Percentiles rank a stretch among this genome's conserved stretches.
phyloP scores from a whole-genome alignment of 1,140 invertebrate species.

The Melipona quadrifasciata region DNA sequence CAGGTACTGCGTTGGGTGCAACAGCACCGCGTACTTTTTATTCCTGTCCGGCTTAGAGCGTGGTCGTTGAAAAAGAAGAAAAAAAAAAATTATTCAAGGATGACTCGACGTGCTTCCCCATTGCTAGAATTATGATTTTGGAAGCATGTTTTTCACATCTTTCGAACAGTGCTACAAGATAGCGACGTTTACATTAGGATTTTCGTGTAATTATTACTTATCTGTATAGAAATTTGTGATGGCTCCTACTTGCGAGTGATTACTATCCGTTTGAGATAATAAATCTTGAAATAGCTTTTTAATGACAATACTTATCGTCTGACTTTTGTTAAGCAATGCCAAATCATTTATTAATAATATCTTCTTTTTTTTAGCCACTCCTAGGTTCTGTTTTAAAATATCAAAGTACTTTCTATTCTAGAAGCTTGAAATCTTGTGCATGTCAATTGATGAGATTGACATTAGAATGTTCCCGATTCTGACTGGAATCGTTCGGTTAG shows the following conservation, averaged over 20 bases:
- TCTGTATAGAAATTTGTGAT: background rate
- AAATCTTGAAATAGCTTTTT: background rate
- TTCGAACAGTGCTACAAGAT: background rate
- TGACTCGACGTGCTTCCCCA: constrained; percentile 5
- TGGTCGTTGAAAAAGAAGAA: background rate
- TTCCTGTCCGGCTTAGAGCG: constrained; percentile 4
- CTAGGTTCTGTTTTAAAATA: too few species aligned
- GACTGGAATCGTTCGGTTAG: too few species aligned
- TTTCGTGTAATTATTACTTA: background rate
- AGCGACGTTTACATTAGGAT: background rate
- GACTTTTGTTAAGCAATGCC: background rate
- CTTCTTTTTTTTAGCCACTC: too few species aligned
- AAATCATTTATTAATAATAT: too few species aligned
- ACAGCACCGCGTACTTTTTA: constrained; percentile 49
- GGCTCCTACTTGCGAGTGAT: background rate
- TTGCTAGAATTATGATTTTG: background rate
- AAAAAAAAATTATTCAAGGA: constrained; percentile 27
- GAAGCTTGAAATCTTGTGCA: too few species aligned
- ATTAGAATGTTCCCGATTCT: too few species aligned
- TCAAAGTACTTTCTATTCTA: too few species aligned
- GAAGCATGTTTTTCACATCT: background rate
- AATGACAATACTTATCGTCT: background rate
- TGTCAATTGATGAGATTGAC: too few species aligned
- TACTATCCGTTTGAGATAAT: background rate
- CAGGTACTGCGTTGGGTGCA: constrained; percentile 35